A percentile compares a stretch with the other conserved stretches of the same genome.
Conservation (phyloP, 2,888 invertebrate species). For the Steinernema scapterisci region DNA sequence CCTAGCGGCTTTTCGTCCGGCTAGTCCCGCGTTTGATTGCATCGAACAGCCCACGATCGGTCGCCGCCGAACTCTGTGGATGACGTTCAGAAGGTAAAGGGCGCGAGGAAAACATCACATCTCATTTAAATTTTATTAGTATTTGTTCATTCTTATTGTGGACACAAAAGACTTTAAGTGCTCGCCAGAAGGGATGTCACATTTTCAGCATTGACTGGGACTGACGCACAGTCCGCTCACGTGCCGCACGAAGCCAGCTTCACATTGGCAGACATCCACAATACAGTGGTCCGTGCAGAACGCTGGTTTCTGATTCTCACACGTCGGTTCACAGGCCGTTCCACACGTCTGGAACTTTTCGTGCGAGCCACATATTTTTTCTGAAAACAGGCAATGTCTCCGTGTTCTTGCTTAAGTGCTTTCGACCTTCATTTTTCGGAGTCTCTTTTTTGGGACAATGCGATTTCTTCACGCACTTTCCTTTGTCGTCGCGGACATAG, state of each 20-base stretch:
- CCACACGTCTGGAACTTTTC: constrained; percentile 41
- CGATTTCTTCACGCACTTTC: constrained; percentile 28
- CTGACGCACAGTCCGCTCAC: constrained; percentile 36
- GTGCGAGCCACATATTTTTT: constrained; percentile 38
- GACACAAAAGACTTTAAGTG: no score
- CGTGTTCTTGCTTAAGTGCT: neutral
- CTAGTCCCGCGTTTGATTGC: constrained; percentile 9
- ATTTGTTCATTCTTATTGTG: neutral
- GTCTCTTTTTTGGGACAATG: constrained; percentile 25
- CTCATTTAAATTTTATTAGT: neutral
- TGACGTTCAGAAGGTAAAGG: no score
- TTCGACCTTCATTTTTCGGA: constrained; percentile 10
- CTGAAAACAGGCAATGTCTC: constrained; percentile 24
- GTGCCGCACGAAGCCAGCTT: constrained; percentile 39
- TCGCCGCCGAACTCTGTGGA: no score
- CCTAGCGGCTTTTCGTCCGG: constrained; percentile 23
- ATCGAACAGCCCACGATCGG: neutral
- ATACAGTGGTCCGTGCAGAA: constrained; percentile 45
- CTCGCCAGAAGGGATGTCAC: no score
- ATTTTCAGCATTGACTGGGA: constrained; percentile 27
- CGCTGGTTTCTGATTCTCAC: constrained; percentile 33
- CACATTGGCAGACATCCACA: constrained; percentile 41
- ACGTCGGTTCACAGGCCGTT: constrained; percentile 43
- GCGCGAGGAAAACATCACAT: neutral
- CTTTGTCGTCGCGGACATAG: constrained; percentile 13